Evolutionary conservation across 2,797 vertebrate species (phyloP).

Genomic region (Hypotaenidia okinawae): DNA sequence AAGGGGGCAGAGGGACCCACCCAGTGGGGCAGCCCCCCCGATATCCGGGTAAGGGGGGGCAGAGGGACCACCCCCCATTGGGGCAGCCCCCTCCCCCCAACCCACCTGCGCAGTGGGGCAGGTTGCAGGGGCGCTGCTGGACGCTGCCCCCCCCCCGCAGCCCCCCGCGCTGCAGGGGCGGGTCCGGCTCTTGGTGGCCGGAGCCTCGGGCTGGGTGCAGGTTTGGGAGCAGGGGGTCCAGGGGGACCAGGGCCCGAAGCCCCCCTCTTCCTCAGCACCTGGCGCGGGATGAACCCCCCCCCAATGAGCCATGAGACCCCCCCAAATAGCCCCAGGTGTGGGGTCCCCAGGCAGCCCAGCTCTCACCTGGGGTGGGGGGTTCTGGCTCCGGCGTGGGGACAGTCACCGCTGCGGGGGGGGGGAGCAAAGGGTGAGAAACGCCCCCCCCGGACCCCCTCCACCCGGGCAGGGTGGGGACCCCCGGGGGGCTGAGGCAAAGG

Average conservation of each 20-base stretch:
- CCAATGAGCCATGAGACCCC: background rate
- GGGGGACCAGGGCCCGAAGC: slow-evolving; percentile 76
- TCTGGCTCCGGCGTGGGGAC: slow-evolving; percentile 76
- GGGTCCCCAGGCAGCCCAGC: background rate
- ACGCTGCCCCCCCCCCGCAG: slow-evolving; percentile 77
- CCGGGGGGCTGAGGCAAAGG: too few relatives aligned
- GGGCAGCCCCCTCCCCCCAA: too few relatives aligned
- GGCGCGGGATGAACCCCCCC: background rate
- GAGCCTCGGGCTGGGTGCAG: slow-evolving; percentile 79
- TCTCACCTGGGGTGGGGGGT: slow-evolving; percentile 77
- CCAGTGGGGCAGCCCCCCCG: too few relatives aligned
- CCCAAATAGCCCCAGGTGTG: background rate
- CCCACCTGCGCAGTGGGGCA: slow-evolving; percentile 86
- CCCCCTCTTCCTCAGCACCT: background rate
- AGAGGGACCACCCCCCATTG: too few relatives aligned
- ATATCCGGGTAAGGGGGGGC: too few relatives aligned
- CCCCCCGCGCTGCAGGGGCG: slow-evolving; percentile 78
- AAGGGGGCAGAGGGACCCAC: too few relatives aligned
- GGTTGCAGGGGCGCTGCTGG: slow-evolving; percentile 86
- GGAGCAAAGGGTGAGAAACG: too few relatives aligned
- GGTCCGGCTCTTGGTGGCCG: slow-evolving; percentile 79
- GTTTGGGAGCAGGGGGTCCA: slow-evolving; percentile 86
- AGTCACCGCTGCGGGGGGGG: background rate
- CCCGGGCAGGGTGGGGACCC: too few relatives aligned
- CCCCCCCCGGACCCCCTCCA: background rate